A percentile compares a stretch with the other conserved stretches of the same genome.
Evolutionary conservation across 2,888 invertebrate species (phyloP).

Genomic region (Hydroisotoma schaefferi): DNA sequence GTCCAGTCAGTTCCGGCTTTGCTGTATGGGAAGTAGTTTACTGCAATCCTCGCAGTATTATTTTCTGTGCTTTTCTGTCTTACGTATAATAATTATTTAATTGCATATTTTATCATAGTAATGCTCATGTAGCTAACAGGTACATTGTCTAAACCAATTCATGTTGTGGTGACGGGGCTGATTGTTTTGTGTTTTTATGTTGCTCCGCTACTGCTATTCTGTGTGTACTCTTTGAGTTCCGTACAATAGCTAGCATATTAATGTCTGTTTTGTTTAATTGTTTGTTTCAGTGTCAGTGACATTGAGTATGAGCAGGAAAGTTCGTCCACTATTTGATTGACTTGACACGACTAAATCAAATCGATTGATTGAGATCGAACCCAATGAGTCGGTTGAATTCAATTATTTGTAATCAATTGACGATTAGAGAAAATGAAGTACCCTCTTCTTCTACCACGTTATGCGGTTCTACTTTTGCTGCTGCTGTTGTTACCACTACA

Average conservation of each 20-base stretch:
- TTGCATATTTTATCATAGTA: too few relatives aligned
- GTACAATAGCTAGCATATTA: slow-evolving; percentile 21
- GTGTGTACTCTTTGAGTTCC: neutral
- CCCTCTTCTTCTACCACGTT: neutral
- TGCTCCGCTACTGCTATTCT: slow-evolving; percentile 1
- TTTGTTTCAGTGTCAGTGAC: slow-evolving; percentile 39
- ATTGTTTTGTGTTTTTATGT: neutral
- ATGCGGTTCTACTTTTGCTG: neutral
- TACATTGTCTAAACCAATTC: too few relatives aligned
- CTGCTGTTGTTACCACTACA: too few relatives aligned
- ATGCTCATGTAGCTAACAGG: too few relatives aligned
- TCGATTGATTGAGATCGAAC: neutral
- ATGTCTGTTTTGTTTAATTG: slow-evolving; percentile 37
- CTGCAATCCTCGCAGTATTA: too few relatives aligned
- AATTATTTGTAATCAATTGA: too few relatives aligned
- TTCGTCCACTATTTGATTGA: slow-evolving; percentile 18
- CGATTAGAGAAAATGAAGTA: slow-evolving; percentile 5
- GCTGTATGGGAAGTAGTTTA: too few relatives aligned
- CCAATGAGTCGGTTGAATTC: neutral
- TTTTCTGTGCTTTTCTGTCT: too few relatives aligned
- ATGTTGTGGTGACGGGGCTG: neutral
- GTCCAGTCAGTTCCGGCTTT: too few relatives aligned
- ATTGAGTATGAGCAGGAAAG: slow-evolving; percentile 6
- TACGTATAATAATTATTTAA: too few relatives aligned
- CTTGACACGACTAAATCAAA: slow-evolving; percentile 10